Base-by-base conservation (phyloP, 2,888 invertebrate species). In the Callimorpha dominula region DNA sequence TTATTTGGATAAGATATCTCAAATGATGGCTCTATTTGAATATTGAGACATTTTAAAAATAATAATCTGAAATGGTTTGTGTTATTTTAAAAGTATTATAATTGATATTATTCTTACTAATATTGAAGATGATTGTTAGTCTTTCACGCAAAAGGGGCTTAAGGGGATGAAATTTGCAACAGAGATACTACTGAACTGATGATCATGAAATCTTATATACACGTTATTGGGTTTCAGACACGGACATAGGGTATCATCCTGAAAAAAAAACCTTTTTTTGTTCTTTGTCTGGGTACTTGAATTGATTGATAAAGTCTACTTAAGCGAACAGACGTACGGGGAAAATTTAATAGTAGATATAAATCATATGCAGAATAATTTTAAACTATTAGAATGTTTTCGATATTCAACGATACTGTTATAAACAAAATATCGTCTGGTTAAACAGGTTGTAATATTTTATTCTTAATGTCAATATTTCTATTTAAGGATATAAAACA, bases 21-120 rank as follows among this genome's bases (percentile, higher is more conserved):
- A 31, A 76, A 73, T 74, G 74, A 80, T 81, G 85, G 75, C 83
- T 84, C 67, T 81, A 80, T 79, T 60, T 75, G 73, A 71, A 31
- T 69, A 69, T 69, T 57, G 60, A 65, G 50, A 57, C 50, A 65
- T 15, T 66, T 31, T 60, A 17, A 40, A n/a, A 52, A 67, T 52
- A 52, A 66, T 17, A 15, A 15, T 11, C 40, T 66, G 8, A 17
- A 15, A 50, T 7, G 46, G 20, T 17, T 43, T 43, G 43, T n/a
- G 4, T n/a, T n/a, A n/a, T 20, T 12, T 20, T 11, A 20, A 57
- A 20, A 4, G 12, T 31, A 5, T 60, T 60, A 31, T 4, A 60
- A 60, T 20, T 54, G 52, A n/a, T 54, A 17, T 46, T 3, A 46
- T 8, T 46, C 6, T 46, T 9, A 31, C 31, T 31, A 31, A 31